Evolutionary conservation across 2,113 vertebrate genomes (phyloP).

Genomic region (Leiothrix lutea): DNA sequence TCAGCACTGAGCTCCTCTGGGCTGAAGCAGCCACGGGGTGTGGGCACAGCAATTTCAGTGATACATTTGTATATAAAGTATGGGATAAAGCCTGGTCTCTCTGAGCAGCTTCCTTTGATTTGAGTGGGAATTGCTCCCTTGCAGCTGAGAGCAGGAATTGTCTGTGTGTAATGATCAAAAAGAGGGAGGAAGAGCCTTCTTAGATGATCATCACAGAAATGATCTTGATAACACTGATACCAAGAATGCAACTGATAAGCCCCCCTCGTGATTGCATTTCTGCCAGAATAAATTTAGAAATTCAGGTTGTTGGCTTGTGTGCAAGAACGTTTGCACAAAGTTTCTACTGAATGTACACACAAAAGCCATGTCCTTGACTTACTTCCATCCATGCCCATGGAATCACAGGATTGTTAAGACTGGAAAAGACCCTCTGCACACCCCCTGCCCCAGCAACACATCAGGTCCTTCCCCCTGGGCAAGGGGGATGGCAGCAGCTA

Average conservation of each 20-base stretch:
- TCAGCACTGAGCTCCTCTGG: neutral
- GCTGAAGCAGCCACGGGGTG: fast-evolving
- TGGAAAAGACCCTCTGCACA: neutral
- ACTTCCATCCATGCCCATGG: neutral
- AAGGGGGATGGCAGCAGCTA: neutral
- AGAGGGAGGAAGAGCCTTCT: neutral
- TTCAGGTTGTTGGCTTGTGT: neutral
- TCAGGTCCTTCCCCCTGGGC: neutral
- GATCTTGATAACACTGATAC: neutral
- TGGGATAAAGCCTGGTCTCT: neutral
- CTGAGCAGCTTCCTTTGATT: neutral
- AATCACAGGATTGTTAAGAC: neutral
- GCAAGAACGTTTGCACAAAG: neutral
- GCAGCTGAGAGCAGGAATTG: neutral
- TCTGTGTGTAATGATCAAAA: neutral
- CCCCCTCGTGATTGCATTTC: neutral
- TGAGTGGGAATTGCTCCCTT: neutral
- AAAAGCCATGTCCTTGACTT: neutral
- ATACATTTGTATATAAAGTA: neutral
- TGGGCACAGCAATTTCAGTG: neutral
- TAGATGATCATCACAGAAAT: neutral
- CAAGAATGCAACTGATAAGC: neutral
- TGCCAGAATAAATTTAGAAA: neutral
- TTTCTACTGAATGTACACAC: neutral
- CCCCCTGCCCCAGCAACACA: neutral